Percentiles rank a stretch among this genome's conserved stretches.
Evolutionary conservation across 92 coral and sea anemone species (phyloP).

Genomic region (Paramuricea clavata): DNA sequence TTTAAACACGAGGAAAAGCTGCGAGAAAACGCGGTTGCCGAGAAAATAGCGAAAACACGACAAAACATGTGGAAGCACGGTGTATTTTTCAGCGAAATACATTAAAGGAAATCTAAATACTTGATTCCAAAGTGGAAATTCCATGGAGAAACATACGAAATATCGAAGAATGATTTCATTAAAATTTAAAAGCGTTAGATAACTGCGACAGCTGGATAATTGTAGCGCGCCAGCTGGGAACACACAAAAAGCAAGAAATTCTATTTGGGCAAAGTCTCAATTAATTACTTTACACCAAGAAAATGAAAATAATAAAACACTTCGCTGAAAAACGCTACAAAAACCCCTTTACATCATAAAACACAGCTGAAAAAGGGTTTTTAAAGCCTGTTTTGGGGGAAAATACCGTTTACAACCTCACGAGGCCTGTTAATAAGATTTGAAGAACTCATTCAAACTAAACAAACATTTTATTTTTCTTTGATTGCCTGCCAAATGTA

Average conservation of each 20-base stretch:
- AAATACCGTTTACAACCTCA: not conserved
- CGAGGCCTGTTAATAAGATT: not conserved
- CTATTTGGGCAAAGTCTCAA: conserved; percentile 25
- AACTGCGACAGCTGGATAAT: conserved; percentile 24
- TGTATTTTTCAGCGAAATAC: not conserved
- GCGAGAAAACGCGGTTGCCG: not conserved
- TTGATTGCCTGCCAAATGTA: conserved; percentile 26
- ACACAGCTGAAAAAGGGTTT: not conserved
- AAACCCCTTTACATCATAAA: not conserved
- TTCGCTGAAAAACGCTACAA: not conserved
- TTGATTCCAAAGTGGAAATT: not conserved
- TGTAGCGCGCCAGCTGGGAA: conserved; percentile 15
- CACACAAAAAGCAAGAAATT: conserved; percentile 22
- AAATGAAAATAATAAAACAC: not conserved
- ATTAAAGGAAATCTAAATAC: not conserved
- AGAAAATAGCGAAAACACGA: not conserved
- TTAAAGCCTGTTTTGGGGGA: not conserved
- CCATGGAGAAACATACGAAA: not conserved
- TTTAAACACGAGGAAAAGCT: not conserved
- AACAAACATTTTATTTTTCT: conserved; percentile 23
- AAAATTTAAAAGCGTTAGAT: not conserved
- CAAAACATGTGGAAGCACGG: not conserved
- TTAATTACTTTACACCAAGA: conserved; percentile 25
- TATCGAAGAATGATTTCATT: conserved; percentile 2
- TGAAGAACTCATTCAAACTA: conserved; percentile 7